phyloP scores from a whole-genome alignment of 2,888 invertebrate genomes.

The Steinernema scapterisci region DNA sequence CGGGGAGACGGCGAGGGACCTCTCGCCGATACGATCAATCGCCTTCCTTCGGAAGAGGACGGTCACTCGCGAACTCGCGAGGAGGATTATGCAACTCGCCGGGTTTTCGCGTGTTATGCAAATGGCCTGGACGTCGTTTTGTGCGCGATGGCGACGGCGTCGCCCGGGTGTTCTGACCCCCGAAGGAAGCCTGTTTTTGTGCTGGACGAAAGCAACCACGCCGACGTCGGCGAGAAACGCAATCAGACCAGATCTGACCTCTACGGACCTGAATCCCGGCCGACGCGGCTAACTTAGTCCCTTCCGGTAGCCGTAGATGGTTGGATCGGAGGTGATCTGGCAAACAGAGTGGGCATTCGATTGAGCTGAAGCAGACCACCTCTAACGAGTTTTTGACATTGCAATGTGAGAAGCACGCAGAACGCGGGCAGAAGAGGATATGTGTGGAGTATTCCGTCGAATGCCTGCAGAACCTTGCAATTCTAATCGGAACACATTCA shows the following conservation, averaged over 20 bases:
- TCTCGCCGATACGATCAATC: slow-evolving; percentile 24
- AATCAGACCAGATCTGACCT: neutral
- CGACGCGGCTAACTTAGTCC: no score
- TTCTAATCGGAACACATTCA: no score
- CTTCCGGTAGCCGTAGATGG: no score
- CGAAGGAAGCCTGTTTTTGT: neutral
- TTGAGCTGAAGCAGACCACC: no score
- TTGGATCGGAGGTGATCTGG: no score
- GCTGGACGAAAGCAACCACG: neutral
- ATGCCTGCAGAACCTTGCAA: no score
- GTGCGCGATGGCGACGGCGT: neutral
- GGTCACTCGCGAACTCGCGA: slow-evolving; percentile 7
- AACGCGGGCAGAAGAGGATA: no score
- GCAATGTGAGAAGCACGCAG: no score
- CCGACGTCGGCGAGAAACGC: neutral
- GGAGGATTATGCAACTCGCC: slow-evolving; percentile 27
- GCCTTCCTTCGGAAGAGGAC: slow-evolving; percentile 17
- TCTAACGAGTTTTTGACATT: no score
- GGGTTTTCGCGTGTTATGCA: neutral
- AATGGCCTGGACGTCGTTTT: neutral
- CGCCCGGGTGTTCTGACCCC: neutral
- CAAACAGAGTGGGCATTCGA: neutral
- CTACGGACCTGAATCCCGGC: neutral
- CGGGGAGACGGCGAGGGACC: slow-evolving; percentile 5
- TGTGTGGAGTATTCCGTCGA: no score